Base-by-base conservation (phyloP, 1,140 invertebrate species). In the Druon quercuslanigerum region DNA sequence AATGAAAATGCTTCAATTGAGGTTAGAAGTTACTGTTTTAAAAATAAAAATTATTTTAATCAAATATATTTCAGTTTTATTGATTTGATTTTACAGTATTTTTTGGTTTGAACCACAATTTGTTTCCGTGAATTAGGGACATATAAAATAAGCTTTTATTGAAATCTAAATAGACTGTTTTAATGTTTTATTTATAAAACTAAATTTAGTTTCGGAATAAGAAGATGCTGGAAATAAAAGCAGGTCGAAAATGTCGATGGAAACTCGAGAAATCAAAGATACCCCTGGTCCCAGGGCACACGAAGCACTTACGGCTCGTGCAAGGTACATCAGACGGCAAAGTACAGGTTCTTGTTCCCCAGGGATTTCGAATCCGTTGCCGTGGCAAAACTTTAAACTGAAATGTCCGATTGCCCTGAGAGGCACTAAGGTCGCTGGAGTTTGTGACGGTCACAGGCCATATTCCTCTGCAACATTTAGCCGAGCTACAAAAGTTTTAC, bases 381-480 rank as follows among this genome's bases (percentile, higher is more conserved):
- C 76, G 70, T 71, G 75, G 76, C 60, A 73, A 76, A 85, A 83
- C 71, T 83, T 83, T 82, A 85, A 85, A 85, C 76, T 74, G 70
- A 77, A 80, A 75, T 71, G 77, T 71, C 77, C 75, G 60, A 79
- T 81, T 78, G 80, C 71, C 73, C 77, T 77, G 72, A 79, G 72
- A 77, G 51, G 77, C 71, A 51, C 52, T 79, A 73, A 76, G 76
- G 74, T 78, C 75, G 60, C 71, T 60, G 46, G 70, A 72, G 66
- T 83, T 83, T 78, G 82, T 83, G 81, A 83, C 78, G 78, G 79
- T 74, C 74, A 80, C 73, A 73, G 76, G 74, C 76, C 75, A 79
- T 75, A 80, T 83, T 66, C 78, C 20, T 75, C 20, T 90, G 79
- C 84, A 90, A 88, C 79, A 89, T 90, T 89, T 79, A 88, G 81